A percentile compares a stretch with the other conserved stretches of the same genome.
Evolutionary conservation across 1,140 invertebrate genomes (phyloP).

Genomic region (Drosophila eugracilis): DNA sequence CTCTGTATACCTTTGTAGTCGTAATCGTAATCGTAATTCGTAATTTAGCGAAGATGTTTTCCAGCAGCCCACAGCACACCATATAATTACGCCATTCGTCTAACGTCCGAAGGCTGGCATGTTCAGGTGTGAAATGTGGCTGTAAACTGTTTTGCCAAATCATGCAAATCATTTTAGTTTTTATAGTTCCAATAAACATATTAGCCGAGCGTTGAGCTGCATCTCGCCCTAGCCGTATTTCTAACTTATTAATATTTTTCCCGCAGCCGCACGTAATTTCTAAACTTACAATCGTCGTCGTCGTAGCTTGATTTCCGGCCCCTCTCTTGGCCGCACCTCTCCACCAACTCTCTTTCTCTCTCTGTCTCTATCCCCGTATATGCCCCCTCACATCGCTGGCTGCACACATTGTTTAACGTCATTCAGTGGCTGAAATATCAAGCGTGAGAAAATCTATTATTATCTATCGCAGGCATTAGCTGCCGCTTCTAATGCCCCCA

Average conservation of each 20-base stretch:
- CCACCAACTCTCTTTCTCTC: background rate
- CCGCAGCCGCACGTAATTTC: constrained; percentile 71
- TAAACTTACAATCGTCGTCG: constrained; percentile 63
- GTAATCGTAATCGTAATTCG: constrained; percentile 47
- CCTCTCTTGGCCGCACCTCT: constrained; percentile 20
- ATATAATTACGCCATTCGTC: constrained; percentile 57
- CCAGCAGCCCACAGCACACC: constrained; percentile 26
- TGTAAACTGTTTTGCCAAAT: constrained; percentile 62
- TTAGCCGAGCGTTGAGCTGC: constrained; percentile 56
- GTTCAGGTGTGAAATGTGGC: constrained; percentile 66
- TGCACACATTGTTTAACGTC: constrained; percentile 81
- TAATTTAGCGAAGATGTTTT: constrained; percentile 66
- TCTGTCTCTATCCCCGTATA: constrained; percentile 1
- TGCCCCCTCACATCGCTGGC: constrained; percentile 36
- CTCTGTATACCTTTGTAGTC: background rate
- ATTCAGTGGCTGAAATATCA: constrained; percentile 80
- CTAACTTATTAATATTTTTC: constrained; percentile 78
- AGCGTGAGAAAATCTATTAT: constrained; percentile 83
- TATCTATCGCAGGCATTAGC: constrained; percentile 64
- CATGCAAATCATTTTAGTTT: constrained; percentile 74
- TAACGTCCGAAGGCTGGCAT: constrained; percentile 36
- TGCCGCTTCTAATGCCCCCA: constrained; percentile 52
- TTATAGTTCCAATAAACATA: constrained; percentile 75
- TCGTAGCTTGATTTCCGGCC: constrained; percentile 74
- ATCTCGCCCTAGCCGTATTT: constrained; percentile 50